phyloP scores from a whole-genome alignment of 37 sponge, comb jelly and placozoan species.

The Bolinopsis microptera region DNA sequence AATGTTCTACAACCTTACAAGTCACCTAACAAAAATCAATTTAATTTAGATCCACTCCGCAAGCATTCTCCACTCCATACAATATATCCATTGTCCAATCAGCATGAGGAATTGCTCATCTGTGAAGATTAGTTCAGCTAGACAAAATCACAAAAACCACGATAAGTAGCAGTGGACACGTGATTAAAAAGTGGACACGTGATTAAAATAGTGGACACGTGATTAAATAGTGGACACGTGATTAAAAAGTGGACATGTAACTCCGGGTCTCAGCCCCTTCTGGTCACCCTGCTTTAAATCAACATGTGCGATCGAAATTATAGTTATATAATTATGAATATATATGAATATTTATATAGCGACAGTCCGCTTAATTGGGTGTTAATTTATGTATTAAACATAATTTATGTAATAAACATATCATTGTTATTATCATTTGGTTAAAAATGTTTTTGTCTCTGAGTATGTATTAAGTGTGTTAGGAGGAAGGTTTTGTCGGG shows the following conservation, averaged over 20 bases:
- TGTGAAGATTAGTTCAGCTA: too few relatives aligned
- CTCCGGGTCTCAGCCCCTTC: too few relatives aligned
- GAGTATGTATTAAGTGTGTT: not conserved
- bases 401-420: conserved; percentile 61
- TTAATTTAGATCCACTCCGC: not conserved
- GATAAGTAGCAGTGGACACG: too few relatives aligned
- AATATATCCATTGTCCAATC: too few relatives aligned
- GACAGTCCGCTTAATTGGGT: not conserved
- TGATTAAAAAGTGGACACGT: too few relatives aligned
- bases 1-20: not conserved
- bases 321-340: not conserved
- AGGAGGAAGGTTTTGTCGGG: not conserved
- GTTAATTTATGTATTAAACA: conserved; percentile 27
- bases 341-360: not conserved
- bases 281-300: too few relatives aligned
- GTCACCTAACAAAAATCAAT: not conserved
- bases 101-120: too few relatives aligned
- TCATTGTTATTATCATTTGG: conserved; percentile 30
- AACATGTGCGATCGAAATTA: not conserved
- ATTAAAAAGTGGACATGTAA: too few relatives aligned
- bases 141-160: too few relatives aligned
- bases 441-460: conserved; percentile 25
- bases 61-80: too few relatives aligned
- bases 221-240: too few relatives aligned
- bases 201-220: too few relatives aligned